phyloP scores from a whole-genome alignment of 92 coral and sea anemone species.

The Umimayanthus kanabou region DNA sequence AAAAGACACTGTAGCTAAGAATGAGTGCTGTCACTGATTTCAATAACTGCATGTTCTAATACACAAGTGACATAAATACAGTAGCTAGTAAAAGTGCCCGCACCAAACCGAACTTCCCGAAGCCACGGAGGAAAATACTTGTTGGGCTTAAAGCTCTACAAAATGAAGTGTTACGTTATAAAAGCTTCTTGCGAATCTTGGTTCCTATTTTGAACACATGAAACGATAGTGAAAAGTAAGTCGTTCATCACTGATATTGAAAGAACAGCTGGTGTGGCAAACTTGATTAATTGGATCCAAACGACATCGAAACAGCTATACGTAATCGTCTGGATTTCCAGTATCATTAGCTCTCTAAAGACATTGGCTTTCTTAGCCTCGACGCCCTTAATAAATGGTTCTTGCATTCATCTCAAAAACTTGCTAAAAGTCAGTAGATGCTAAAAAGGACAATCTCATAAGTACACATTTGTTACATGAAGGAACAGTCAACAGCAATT shows the following conservation, averaged over 20 bases:
- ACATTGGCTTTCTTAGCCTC: no score
- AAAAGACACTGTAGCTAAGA: neutral
- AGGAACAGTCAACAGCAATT: neutral
- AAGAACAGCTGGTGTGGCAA: no score
- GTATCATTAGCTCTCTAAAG: neutral
- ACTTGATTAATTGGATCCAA: no score
- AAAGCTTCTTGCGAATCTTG: no score
- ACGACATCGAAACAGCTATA: no score
- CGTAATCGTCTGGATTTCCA: no score
- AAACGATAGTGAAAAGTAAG: no score
- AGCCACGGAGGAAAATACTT: no score
- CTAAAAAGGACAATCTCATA: neutral
- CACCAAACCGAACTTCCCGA: neutral
- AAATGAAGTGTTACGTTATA: no score
- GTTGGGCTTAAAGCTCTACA: no score
- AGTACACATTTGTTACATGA: neutral
- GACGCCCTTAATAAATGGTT: neutral
- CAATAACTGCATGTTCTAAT: neutral
- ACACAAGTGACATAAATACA: neutral
- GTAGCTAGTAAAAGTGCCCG: neutral
- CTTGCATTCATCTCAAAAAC: neutral
- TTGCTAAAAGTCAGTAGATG: neutral
- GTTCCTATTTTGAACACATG: no score
- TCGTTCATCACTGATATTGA: no score
- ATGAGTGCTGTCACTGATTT: neutral